These are phyloP conservation scores for Flexamia atlantica DNA, from an alignment of 2,888 invertebrate genomes.

Conservation along the genomic window DNA sequence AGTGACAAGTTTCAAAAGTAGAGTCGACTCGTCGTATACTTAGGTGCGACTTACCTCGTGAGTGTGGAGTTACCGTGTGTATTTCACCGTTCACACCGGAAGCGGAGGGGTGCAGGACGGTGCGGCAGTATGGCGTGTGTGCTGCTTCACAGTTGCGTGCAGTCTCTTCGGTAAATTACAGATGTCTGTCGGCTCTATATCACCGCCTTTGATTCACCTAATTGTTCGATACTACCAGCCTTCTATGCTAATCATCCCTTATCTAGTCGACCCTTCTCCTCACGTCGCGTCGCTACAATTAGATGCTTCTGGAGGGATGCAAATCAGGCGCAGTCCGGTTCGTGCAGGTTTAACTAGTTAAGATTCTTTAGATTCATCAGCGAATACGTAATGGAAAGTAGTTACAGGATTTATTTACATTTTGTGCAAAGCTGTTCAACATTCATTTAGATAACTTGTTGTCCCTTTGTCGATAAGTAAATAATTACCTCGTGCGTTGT, in stretches of 20 bases:
- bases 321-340: constrained; percentile 3
- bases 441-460: too few species aligned
- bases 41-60: background rate
- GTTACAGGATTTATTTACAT: too few species aligned
- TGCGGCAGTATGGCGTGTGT: constrained; percentile 22
- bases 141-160: background rate
- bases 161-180: background rate
- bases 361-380: too few species aligned
- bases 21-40: background rate
- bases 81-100: background rate
- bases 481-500: too few species aligned
- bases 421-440: too few species aligned
- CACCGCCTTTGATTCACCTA: constrained; percentile 34
- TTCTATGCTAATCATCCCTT: constrained; percentile 30
- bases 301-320: background rate
- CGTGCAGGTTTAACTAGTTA: background rate
- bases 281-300: background rate
- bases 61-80: background rate
- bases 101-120: background rate
- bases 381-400: too few species aligned
- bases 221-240: constrained; percentile 34
- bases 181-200: constrained; percentile 34
- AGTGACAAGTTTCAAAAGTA: background rate
- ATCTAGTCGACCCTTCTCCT: constrained; percentile 1
- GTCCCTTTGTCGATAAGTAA: too few species aligned